These are phyloP conservation scores for Chrosomus eos DNA, from an alignment of 2,797 vertebrate genomes.

Conservation along the genomic window DNA sequence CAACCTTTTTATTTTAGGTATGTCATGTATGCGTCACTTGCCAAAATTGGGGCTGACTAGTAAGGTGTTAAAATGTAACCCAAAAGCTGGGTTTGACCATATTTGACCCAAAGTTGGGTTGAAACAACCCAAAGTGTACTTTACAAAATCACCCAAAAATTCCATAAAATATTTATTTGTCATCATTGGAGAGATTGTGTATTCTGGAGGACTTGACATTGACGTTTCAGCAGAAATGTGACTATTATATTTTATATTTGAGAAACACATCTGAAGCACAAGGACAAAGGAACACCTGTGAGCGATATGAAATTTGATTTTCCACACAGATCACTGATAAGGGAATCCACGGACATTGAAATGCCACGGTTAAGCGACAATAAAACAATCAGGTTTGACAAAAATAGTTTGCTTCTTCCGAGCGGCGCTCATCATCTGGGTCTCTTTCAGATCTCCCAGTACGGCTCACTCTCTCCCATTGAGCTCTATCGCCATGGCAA, in stretches of 20 bases:
- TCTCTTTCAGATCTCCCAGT: conserved; percentile 55
- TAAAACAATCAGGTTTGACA: conserved; percentile 28
- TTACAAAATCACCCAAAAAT: too few species aligned
- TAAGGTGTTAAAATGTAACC: too few species aligned
- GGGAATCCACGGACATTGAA: neutral
- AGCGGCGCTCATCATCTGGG: conserved; percentile 22
- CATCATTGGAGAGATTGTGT: too few species aligned
- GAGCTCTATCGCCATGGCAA: conserved; percentile 73
- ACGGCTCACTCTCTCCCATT: conserved; percentile 55
- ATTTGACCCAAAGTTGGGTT: too few species aligned
- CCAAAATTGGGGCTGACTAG: too few species aligned
- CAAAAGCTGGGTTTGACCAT: too few species aligned
- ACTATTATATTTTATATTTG: neutral
- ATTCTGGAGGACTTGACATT: neutral
- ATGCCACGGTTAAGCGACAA: conserved; percentile 3
- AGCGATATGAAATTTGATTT: conserved; percentile 35
- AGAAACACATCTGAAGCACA: neutral
- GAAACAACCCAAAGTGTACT: too few species aligned
- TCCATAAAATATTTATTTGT: too few species aligned
- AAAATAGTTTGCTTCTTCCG: conserved; percentile 12
- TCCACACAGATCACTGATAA: conserved; percentile 34
- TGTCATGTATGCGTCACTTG: too few species aligned
- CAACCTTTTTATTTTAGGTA: too few species aligned
- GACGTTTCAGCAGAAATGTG: neutral
- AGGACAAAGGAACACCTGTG: conserved; percentile 40